Evolutionary conservation across 2,888 invertebrate species (phyloP).

Genomic region (Coecobrya sp.): DNA sequence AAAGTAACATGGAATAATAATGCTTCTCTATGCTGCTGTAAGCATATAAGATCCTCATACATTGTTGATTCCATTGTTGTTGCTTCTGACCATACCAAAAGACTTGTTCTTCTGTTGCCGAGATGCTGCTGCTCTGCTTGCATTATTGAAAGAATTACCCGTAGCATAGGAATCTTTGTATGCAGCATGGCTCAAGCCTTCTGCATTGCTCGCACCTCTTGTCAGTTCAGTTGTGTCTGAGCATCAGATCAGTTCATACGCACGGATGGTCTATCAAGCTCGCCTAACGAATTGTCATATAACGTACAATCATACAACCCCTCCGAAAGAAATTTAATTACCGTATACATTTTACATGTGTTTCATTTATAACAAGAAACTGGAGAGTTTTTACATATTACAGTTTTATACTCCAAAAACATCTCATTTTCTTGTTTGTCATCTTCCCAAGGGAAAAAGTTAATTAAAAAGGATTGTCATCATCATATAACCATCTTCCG

Average conservation of each 20-base stretch:
- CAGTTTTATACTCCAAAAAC: background rate
- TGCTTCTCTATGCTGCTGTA: background rate
- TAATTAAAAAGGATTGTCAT: constrained; percentile 61
- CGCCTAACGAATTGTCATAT: background rate
- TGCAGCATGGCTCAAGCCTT: constrained; percentile 5
- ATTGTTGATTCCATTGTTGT: constrained; percentile 66
- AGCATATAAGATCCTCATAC: constrained; percentile 20
- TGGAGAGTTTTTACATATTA: constrained; percentile 11
- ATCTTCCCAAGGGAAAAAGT: constrained; percentile 23
- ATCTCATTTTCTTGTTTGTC: background rate
- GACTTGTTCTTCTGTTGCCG: constrained; percentile 7
- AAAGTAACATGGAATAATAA: background rate
- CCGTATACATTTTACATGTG: constrained; percentile 53
- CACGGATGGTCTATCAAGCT: constrained; percentile 47
- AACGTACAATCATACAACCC: background rate
- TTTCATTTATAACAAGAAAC: constrained; percentile 14
- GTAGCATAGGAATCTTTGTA: constrained; percentile 52
- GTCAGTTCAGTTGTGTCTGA: constrained; percentile 70
- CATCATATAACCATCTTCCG: constrained; percentile 42
- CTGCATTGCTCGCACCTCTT: constrained; percentile 1
- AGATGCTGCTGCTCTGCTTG: constrained; percentile 12
- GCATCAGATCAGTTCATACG: constrained; percentile 70
- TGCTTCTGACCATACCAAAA: constrained; percentile 1
- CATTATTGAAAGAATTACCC: constrained; percentile 28
- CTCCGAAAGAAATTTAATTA: background rate